Conservation (phyloP, 2,797 vertebrate genomes). For the Tragopan temminckii region DNA sequence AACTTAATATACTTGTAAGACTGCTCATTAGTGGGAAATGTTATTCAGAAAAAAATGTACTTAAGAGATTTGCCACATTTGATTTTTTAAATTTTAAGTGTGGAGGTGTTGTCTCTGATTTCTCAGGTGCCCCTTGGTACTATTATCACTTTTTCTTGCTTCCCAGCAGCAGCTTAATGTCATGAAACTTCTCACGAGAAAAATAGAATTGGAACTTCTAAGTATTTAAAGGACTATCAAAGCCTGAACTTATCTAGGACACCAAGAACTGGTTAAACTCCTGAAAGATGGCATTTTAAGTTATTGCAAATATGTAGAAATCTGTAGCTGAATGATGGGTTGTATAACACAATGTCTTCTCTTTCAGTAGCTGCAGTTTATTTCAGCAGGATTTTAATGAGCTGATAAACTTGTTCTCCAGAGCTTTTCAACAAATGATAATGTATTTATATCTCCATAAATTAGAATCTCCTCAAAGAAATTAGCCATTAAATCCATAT, state of each 20-base stretch:
- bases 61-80: not conserved
- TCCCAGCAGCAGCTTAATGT: not conserved
- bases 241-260: constrained; percentile 13
- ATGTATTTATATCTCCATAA: not conserved
- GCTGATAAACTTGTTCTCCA: not conserved
- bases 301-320: not conserved
- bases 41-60: not conserved
- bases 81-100: constrained; percentile 16
- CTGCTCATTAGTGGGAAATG: not conserved
- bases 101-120: not conserved
- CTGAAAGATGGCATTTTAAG: not conserved
- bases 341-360: not conserved
- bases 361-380: constrained; percentile 15
- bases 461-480: not conserved
- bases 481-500: not conserved
- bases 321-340: not conserved
- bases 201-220: constrained; percentile 8
- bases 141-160: not conserved
- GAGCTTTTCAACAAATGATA: not conserved
- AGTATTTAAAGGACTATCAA: not conserved
- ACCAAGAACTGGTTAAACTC: constrained; percentile 24
- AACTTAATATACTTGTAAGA: not conserved
- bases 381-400: constrained; percentile 29
- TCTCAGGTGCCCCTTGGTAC: not conserved
- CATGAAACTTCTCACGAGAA: not conserved